phyloP scores from a whole-genome alignment of 1,140 invertebrate species.

The Drosophila sturtevanti region DNA sequence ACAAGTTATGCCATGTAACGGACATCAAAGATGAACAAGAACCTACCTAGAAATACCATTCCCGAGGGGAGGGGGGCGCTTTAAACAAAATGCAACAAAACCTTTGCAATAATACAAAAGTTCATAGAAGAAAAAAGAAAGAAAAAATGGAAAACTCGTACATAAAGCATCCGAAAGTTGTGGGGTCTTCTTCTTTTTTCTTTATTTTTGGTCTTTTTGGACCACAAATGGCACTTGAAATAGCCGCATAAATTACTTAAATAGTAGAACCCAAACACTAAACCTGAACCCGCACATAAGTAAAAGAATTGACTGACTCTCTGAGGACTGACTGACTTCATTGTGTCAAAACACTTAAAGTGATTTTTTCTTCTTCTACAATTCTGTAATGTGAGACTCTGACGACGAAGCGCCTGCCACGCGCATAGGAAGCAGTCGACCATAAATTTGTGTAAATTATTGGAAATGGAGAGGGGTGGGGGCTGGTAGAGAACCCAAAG shows the following conservation, averaged over 20 bases:
- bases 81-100: slow-evolving; percentile 34
- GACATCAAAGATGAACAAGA: slow-evolving; percentile 6
- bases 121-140: neutral
- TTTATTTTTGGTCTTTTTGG: neutral
- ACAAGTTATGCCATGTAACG: slow-evolving; percentile 23
- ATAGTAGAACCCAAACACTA: slow-evolving; percentile 26
- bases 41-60: neutral
- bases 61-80: neutral
- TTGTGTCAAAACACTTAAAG: slow-evolving; percentile 35
- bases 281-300: slow-evolving; percentile 4
- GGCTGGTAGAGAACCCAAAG: neutral
- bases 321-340: slow-evolving; percentile 25
- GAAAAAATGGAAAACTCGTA: neutral
- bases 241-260: slow-evolving; percentile 29
- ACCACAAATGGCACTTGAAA: slow-evolving; percentile 29
- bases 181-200: neutral
- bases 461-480: neutral
- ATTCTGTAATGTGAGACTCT: slow-evolving; percentile 24
- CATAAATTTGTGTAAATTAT: slow-evolving; percentile 37
- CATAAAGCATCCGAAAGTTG: slow-evolving; percentile 22
- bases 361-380: slow-evolving; percentile 1
- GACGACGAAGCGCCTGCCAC: slow-evolving; percentile 15
- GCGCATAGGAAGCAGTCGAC: slow-evolving; percentile 13
- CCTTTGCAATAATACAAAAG: slow-evolving; percentile 28
- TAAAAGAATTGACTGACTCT: neutral